Evolutionary conservation across 2,888 invertebrate genomes (phyloP).

Genomic region (Parascotia fuliginaria): DNA sequence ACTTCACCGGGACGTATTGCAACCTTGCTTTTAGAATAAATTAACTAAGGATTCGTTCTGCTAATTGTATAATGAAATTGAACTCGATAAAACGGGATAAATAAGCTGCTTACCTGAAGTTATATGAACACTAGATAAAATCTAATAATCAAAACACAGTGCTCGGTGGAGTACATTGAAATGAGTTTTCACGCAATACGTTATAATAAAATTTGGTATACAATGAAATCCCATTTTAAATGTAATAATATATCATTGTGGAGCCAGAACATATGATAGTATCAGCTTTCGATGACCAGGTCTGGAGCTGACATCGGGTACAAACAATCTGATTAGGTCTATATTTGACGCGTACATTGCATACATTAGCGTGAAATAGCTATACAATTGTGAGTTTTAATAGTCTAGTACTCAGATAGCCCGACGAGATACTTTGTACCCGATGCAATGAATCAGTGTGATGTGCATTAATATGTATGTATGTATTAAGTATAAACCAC

Average conservation of each 20-base stretch:
- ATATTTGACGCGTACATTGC: not conserved
- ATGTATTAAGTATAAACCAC: conserved; percentile 55
- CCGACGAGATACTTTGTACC: not conserved
- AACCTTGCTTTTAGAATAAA: conserved; percentile 7
- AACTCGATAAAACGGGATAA: conserved; percentile 15
- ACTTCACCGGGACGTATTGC: not conserved
- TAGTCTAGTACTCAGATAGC: not conserved
- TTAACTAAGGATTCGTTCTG: conserved; percentile 27
- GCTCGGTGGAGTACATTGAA: conserved; percentile 46
- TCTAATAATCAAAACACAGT: conserved; percentile 49
- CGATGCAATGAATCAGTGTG: conserved; percentile 50
- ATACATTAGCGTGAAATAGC: not conserved
- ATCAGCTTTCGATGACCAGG: conserved; percentile 45
- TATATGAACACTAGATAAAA: conserved; percentile 17
- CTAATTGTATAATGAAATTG: conserved; percentile 17
- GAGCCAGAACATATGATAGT: conserved; percentile 40
- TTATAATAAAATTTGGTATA: conserved; percentile 35
- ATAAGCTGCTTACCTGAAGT: conserved; percentile 20
- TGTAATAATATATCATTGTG: conserved; percentile 28
- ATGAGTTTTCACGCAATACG: conserved; percentile 46
- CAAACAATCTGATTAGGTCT: not conserved
- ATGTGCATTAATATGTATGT: conserved; percentile 53
- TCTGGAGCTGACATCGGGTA: conserved; percentile 24
- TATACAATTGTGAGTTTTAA: not conserved
- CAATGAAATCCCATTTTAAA: conserved; percentile 52